Conservation (phyloP, 1,140 invertebrate species). For the Orchestia grillus region DNA sequence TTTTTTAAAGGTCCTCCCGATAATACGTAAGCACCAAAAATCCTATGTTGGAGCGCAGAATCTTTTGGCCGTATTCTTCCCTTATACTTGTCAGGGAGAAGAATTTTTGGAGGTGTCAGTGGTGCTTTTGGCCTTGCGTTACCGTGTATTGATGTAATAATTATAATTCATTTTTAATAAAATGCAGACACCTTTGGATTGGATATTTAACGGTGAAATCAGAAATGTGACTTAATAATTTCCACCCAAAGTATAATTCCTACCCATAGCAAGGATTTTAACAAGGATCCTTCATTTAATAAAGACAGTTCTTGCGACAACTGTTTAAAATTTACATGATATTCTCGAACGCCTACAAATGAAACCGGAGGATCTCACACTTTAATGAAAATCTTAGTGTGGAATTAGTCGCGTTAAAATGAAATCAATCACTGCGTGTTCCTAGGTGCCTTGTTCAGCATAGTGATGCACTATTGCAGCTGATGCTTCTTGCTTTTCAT, state of each 20-base stretch:
- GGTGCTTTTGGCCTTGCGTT: not conserved
- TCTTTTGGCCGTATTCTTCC: not conserved
- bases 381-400: not conserved
- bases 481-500: conserved; percentile 1
- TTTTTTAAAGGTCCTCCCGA: no score
- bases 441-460: conserved; percentile 19
- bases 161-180: not conserved
- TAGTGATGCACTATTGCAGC: not conserved
- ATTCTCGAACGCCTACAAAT: not conserved
- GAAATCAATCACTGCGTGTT: not conserved
- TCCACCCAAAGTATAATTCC: not conserved
- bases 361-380: not conserved
- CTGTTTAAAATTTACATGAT: not conserved
- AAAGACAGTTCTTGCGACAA: not conserved
- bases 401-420: not conserved
- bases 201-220: not conserved
- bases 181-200: no score
- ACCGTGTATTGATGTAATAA: not conserved
- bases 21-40: not conserved
- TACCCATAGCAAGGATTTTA: not conserved
- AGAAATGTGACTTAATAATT: not conserved
- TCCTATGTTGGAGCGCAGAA: not conserved
- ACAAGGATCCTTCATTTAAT: not conserved
- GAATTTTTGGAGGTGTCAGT: not conserved
- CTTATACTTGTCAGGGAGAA: not conserved